Percentiles rank a stretch among this genome's conserved stretches.
Conservation (phyloP, 2,888 invertebrate genomes). For the Chirona hameri region DNA sequence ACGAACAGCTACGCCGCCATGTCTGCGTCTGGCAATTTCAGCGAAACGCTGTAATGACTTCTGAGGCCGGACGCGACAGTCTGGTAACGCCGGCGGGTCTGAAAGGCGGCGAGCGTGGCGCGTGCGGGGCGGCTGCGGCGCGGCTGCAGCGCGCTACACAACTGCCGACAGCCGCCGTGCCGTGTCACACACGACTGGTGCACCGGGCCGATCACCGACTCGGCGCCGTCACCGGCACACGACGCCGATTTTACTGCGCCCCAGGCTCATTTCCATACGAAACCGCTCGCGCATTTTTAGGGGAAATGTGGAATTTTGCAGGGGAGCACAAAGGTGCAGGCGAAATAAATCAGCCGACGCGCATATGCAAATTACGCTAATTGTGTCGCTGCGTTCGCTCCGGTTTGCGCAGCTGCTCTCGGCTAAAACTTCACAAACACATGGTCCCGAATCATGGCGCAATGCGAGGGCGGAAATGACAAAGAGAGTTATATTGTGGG, state of each 20-base stretch:
- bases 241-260: background rate
- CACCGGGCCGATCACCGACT: too few relatives aligned
- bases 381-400: background rate
- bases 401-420: background rate
- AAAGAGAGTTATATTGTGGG: background rate
- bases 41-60: too few relatives aligned
- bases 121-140: background rate
- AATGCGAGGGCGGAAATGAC: conserved; percentile 11
- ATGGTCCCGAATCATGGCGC: background rate
- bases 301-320: conserved; percentile 23
- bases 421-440: conserved; percentile 14
- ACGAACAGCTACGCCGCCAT: too few relatives aligned
- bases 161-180: background rate
- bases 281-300: conserved; percentile 10
- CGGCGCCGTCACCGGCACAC: background rate
- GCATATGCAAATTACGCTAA: conserved; percentile 28
- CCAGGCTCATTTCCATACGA: conserved; percentile 4
- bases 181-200: background rate
- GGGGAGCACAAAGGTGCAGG: conserved; percentile 10
- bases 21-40: too few relatives aligned
- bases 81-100: too few relatives aligned
- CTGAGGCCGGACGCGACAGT: too few relatives aligned
- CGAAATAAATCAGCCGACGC: background rate
- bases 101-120: background rate
- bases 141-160: background rate